Conservation (phyloP, 1,140 invertebrate species). For the Anastrepha obliqua region DNA sequence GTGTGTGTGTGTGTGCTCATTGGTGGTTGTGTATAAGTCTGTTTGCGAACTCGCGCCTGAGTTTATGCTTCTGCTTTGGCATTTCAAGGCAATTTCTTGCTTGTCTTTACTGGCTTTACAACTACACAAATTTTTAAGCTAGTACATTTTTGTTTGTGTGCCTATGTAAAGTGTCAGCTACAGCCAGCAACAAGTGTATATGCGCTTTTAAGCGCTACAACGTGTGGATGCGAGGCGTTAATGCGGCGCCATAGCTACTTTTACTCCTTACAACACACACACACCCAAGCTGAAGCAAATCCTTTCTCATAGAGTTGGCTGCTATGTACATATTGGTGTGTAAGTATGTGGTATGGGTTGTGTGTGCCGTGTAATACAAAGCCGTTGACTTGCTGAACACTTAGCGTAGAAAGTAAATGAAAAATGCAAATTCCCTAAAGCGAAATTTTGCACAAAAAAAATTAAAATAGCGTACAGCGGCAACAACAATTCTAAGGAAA, state of each 20-base stretch:
- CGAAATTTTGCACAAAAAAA: constrained; percentile 33
- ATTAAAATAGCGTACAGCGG: background rate
- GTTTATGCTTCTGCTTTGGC: constrained; percentile 35
- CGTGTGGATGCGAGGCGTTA: constrained; percentile 41
- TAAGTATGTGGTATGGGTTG: background rate
- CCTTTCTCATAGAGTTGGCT: background rate
- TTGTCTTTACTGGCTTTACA: background rate
- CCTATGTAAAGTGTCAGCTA: background rate
- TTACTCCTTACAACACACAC: background rate
- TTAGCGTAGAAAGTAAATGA: background rate
- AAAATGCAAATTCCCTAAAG: constrained; percentile 44
- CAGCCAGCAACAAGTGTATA: constrained; percentile 33
- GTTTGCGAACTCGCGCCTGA: constrained; percentile 48
- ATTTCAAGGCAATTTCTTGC: constrained; percentile 31
- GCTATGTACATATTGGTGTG: background rate
- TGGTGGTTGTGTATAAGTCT: background rate
- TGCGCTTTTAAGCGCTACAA: constrained; percentile 23
- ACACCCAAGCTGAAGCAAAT: background rate
- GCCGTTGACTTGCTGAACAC: constrained; percentile 18
- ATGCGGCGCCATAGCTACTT: constrained; percentile 45
- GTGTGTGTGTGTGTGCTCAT: background rate
- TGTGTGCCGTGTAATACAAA: constrained; percentile 16
- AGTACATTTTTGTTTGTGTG: background rate
- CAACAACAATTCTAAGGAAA: background rate
- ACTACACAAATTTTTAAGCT: background rate